Percentiles rank a stretch among this genome's conserved stretches.
phyloP scores from a whole-genome alignment of 2,888 invertebrate genomes.

The Tuta absoluta region DNA sequence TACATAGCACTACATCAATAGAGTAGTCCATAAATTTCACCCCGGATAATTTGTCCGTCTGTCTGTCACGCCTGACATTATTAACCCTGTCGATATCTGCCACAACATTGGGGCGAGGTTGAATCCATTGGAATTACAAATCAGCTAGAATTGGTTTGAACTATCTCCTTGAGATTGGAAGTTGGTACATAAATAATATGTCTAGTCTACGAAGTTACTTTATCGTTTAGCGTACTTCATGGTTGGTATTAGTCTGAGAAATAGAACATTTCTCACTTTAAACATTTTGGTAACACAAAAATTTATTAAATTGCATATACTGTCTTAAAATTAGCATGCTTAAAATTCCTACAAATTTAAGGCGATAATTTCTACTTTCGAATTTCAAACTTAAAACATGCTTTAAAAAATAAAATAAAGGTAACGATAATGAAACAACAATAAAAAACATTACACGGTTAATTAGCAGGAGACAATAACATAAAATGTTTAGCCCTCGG shows the following conservation, averaged over 20 bases:
- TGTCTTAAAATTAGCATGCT: too few species aligned
- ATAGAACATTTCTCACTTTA: too few species aligned
- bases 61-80: conserved; percentile 44
- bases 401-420: conserved; percentile 13
- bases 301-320: too few species aligned
- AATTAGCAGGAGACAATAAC: conserved; percentile 56
- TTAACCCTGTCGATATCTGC: conserved; percentile 56
- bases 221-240: neutral
- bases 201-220: neutral
- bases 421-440: conserved; percentile 37
- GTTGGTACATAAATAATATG: neutral
- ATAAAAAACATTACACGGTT: conserved; percentile 60
- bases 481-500: conserved; percentile 66
- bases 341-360: too few species aligned
- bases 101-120: conserved; percentile 35
- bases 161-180: conserved; percentile 17
- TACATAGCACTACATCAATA: conserved; percentile 18
- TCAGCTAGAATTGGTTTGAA: conserved; percentile 36
- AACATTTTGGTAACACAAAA: too few species aligned
- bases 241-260: neutral
- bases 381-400: neutral
- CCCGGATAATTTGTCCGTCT: conserved; percentile 39
- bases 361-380: too few species aligned
- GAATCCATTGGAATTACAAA: conserved; percentile 51
- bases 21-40: conserved; percentile 41